Base-by-base conservation (phyloP, 2,797 vertebrate genomes). In the Podarcis lilfordi region DNA sequence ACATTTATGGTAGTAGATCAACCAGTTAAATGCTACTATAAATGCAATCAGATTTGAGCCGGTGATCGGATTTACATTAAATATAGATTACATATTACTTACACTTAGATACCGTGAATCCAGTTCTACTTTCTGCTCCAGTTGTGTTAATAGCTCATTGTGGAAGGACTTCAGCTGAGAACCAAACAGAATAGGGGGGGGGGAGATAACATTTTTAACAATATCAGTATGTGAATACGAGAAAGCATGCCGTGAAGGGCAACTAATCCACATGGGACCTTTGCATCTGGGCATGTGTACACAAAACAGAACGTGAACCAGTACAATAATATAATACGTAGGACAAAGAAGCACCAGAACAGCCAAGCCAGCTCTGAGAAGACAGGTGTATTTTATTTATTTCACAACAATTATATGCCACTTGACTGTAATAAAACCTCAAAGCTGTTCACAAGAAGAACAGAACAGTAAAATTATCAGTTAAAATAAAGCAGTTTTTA, bases 101-200 rank as follows among this genome's bases (percentile, higher is more conserved):
- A 99, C 99, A 29, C 98, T 99, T 89, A 99, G 97, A 94, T 99
- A 99, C 72, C 98, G 97, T 0, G 98, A 98, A 64, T 99, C 99
- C 97, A 99, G 92, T 93, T 99, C 98, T 71, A 99, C 99, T 96
- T 99, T 99, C 98, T 99, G 99, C 96, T 99, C 99, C 96, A 99
- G 97, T 95, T 99, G 98, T 0, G 97, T 98, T 80, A 99, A 97
- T 83, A 99, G 97, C 96, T 99, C 99, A 2, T 98, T 99, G 97
- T 99, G 99, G 91, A 99, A 99, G 5, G 98, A 99, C 95, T 99
- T 99, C 80, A 99, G 97, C 99, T 99, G 96, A 71, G 87, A 92
- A 55, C 91, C 5, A 95, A n/a, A 88, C 89, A 82, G 40, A 86
- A n/a, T 25, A 1, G 11, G 1, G 13, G 50, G 11, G 13, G 50